Evolutionary conservation across 2,888 invertebrate species (phyloP).

Genomic region (Hirtodrosophila duncani): DNA sequence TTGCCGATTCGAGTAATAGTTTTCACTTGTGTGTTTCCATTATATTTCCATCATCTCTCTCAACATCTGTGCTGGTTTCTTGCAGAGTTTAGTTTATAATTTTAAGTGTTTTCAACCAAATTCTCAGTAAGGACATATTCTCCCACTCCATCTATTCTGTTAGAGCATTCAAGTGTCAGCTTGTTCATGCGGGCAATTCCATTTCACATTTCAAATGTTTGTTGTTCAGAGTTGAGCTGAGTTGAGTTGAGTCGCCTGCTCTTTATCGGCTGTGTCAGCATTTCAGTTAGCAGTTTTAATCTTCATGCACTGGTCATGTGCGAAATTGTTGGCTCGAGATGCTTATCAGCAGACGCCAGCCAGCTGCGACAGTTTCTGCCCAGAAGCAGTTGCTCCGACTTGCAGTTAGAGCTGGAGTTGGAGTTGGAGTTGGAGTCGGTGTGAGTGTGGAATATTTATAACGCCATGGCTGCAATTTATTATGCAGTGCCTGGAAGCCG

Average conservation of each 20-base stretch:
- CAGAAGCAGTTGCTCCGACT: neutral
- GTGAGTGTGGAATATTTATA: conserved; percentile 68
- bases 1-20: too few relatives aligned
- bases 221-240: neutral
- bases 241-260: neutral
- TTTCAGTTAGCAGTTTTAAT: conserved; percentile 61
- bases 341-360: conserved; percentile 59
- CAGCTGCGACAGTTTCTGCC: conserved; percentile 16
- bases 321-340: conserved; percentile 74
- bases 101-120: too few relatives aligned
- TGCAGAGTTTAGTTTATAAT: too few relatives aligned
- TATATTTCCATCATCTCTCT: too few relatives aligned
- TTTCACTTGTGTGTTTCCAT: too few relatives aligned
- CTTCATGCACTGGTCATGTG: conserved; percentile 67
- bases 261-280: conserved; percentile 57
- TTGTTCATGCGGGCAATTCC: too few relatives aligned
- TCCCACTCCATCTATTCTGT: too few relatives aligned
- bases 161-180: too few relatives aligned
- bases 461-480: conserved; percentile 73
- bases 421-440: conserved; percentile 7
- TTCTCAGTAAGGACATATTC: too few relatives aligned
- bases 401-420: conserved; percentile 7
- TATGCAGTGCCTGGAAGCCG: conserved; percentile 66
- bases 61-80: too few relatives aligned
- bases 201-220: conserved; percentile 13